These are phyloP conservation scores for Drosophila tripunctata DNA, from an alignment of 2,888 invertebrate species.

Conservation along the genomic window DNA sequence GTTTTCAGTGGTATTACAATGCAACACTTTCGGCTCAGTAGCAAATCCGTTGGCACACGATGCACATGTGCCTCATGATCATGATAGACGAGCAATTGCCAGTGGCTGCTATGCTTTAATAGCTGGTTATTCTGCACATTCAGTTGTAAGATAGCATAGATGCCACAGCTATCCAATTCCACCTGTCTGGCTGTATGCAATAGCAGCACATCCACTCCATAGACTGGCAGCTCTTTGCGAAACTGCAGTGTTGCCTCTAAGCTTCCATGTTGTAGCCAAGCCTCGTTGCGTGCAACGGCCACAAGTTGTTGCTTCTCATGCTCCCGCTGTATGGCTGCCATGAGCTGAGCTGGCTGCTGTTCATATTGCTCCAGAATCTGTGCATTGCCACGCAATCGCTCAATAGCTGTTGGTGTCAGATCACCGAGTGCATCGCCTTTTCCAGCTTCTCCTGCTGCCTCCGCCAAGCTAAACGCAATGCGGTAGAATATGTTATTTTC, in stretches of 20 bases:
- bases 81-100: constrained; percentile 72
- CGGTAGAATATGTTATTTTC: constrained; percentile 83
- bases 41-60: constrained; percentile 63
- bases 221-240: constrained; percentile 56
- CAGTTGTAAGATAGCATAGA: constrained; percentile 68
- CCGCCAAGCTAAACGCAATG: constrained; percentile 39
- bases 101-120: constrained; percentile 53
- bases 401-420: constrained; percentile 58
- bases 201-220: constrained; percentile 34
- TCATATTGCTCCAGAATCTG: constrained; percentile 57
- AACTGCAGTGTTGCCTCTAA: constrained; percentile 62
- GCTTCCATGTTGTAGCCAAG: constrained; percentile 25
- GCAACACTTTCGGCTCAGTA: constrained; percentile 57
- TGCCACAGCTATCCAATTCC: constrained; percentile 27
- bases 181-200: constrained; percentile 36
- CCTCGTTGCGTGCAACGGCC: constrained; percentile 61
- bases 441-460: constrained; percentile 1
- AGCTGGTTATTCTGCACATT: constrained; percentile 53
- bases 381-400: constrained; percentile 55
- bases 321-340: constrained; percentile 69
- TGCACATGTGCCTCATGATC: constrained; percentile 42
- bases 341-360: constrained; percentile 56
- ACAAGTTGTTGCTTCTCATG: constrained; percentile 78
- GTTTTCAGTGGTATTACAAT: constrained; percentile 62
- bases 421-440: constrained; percentile 41